These are phyloP conservation scores for Spinus olivaceus DNA, from an alignment of 2,797 vertebrate species.

Conservation along the genomic window DNA sequence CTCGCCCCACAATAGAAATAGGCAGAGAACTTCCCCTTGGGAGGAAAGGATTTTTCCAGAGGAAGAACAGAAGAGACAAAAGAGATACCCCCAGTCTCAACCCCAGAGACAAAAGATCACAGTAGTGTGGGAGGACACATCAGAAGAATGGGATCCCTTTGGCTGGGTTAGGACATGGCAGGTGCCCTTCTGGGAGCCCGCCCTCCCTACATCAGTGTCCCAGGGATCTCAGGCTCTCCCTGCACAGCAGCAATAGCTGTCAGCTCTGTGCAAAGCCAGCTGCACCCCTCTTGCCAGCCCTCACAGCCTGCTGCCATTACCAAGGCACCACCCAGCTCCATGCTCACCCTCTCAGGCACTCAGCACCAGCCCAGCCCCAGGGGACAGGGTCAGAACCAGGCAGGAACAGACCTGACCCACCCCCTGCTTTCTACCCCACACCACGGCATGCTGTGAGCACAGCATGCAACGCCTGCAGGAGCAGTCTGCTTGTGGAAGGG, in stretches of 20 bases:
- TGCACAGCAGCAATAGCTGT: background rate
- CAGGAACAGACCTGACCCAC: background rate
- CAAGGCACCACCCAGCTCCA: accelerated
- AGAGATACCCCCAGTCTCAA: background rate
- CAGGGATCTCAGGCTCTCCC: background rate
- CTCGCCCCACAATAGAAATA: background rate
- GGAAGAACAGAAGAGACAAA: background rate
- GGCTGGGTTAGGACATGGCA: background rate
- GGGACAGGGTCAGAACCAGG: background rate
- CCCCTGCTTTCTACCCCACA: background rate
- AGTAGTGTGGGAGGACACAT: background rate
- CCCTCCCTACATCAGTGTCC: background rate
- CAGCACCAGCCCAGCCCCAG: background rate
- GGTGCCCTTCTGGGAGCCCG: background rate
- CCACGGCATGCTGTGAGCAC: background rate
- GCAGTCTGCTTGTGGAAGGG: background rate
- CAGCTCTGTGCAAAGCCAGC: background rate
- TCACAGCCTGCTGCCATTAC: background rate
- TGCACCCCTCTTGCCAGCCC: background rate
- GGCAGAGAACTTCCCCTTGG: background rate
- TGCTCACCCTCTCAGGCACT: background rate
- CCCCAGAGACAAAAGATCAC: background rate
- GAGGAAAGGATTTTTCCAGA: background rate
- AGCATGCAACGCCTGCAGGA: accelerated
- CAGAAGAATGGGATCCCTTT: background rate